Base-by-base conservation (phyloP, 1,140 invertebrate genomes). In the Zaprionus ghesquierei region DNA sequence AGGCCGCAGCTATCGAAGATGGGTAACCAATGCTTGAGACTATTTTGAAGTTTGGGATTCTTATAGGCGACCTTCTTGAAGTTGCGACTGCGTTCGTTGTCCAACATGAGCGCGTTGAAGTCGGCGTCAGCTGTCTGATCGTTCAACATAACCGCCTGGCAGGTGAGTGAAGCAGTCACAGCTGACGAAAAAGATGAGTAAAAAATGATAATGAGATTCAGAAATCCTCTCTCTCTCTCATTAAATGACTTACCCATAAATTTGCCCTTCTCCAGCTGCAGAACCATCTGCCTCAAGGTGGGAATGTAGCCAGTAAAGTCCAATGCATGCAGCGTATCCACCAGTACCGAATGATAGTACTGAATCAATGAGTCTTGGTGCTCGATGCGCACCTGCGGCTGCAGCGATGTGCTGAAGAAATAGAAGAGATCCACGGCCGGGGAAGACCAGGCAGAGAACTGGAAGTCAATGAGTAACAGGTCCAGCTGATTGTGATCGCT, bases 401-500 rank as follows among this genome's bases (percentile, higher is more conserved):
- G 29, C 6, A 92, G 41, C 0, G 86, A 91, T 1, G 78, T 86
- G 12, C 79, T 76, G 2, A 91, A 61, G 27, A 91, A 92, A 31
- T 91, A 92, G 51, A 89, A 86, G 8, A 92, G 38, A 60, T 92
- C 92, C 15, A 86, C 74, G 1, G 89, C 78, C 3, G 91, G 90
- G 15, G 90, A 86, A 2, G 75, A 76, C 90, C 90, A 92, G 27
- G 58, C 79, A 12, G 76, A 81, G 41, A 80, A 89, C 55, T 92
- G 92, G 50, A 92, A 92, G 46, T 92, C 92, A 13, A 92, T 87
- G 3, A 92, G 56, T 5, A 90, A 93, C 15, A 94, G 92, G 49
- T 93, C 92, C 31, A 27, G 93, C 78, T 51, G 92, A 77, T 3
- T 93, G 86, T 22, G 90, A 23, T 54, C 31, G 2, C 92, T 75